Percentiles rank a stretch among this genome's conserved stretches.
Evolutionary conservation across 2,888 invertebrate genomes (phyloP).

Genomic region (Escarpia spicata): DNA sequence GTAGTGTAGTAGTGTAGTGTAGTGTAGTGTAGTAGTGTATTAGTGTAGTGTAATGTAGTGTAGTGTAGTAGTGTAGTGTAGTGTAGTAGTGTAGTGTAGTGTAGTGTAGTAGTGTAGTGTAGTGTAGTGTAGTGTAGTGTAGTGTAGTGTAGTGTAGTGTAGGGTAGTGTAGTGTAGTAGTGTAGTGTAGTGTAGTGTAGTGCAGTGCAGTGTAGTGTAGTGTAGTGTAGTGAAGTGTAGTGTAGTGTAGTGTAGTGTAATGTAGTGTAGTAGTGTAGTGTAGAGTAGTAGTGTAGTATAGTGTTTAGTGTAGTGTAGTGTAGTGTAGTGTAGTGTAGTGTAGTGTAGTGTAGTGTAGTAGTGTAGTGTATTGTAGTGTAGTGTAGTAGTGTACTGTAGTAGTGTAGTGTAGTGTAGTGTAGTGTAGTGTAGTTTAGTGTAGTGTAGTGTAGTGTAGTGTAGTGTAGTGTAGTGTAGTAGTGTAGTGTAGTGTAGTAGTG

Average conservation of each 20-base stretch:
- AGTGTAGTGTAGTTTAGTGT: neutral
- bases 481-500: too few species aligned
- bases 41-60: neutral
- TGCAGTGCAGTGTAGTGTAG: neutral
- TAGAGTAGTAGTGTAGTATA: conserved; percentile 25
- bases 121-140: neutral
- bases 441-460: neutral
- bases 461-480: neutral
- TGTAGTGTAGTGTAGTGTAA: conserved; percentile 27
- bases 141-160: neutral
- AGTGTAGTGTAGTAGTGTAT: neutral
- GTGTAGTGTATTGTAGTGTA: neutral
- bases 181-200: neutral
- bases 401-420: conserved; percentile 13
- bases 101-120: neutral
- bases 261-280: conserved; percentile 23
- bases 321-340: conserved; percentile 13
- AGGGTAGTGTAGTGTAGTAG: neutral
- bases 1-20: neutral
- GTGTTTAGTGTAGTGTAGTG: conserved; percentile 7
- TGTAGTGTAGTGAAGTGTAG: conserved; percentile 26
- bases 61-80: too few species aligned
- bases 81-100: neutral
- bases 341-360: conserved; percentile 18
- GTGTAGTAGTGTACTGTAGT: conserved; percentile 6